Evolutionary conservation across 2,113 vertebrate genomes (phyloP), one percentile per base, ranked within the genome.

Genomic region (Thryonomys swinderianus): DNA sequence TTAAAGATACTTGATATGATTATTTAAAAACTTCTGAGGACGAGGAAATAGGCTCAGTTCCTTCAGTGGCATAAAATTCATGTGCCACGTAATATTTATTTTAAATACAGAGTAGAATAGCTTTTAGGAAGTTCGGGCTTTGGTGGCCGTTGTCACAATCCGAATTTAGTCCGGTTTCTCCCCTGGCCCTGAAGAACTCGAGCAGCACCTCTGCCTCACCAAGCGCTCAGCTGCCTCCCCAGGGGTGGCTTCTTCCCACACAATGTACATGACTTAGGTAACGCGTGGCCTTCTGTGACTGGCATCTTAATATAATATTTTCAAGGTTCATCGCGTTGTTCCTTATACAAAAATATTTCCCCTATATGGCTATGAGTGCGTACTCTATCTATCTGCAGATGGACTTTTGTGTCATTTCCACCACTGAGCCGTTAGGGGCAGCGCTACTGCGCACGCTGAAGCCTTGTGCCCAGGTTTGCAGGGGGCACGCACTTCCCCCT

Each of bases 1-100:
- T 80, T 87, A 93, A 92, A 53, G 69, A 57, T 81, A 27, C 61
- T 42, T 93, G n/a, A 7, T 88, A 5, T 84, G 42, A 59, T 74
- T 74, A 34, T 88, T 85, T 89, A 91, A 1, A 42, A 37, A 21
- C 7, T 84, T 30, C 13, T 80, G 79, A 18, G 42, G 84, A 90
- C 51, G 86, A n/a, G 30, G 40, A 86, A 93, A 66, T 66, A 67
- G 32, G 14, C n/a, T n/a, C n/a, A n/a, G 16, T 62, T 76, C 27
- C 27, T 51, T 69, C 62, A 64, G 18, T 83, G 82, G 21, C 10
- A 51, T 32, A 9, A 6, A 96, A 85, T 78, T 88, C 18, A 73
- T 4, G 32, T 42, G 69, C 0, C 0, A 59, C 30, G 37, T 10
- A 73, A 73, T 34, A 81, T 21, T 9, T 5, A 14, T 34, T 27